Evolutionary conservation across 2,888 invertebrate genomes (phyloP).

Genomic region (Drosophila nigricruria): DNA sequence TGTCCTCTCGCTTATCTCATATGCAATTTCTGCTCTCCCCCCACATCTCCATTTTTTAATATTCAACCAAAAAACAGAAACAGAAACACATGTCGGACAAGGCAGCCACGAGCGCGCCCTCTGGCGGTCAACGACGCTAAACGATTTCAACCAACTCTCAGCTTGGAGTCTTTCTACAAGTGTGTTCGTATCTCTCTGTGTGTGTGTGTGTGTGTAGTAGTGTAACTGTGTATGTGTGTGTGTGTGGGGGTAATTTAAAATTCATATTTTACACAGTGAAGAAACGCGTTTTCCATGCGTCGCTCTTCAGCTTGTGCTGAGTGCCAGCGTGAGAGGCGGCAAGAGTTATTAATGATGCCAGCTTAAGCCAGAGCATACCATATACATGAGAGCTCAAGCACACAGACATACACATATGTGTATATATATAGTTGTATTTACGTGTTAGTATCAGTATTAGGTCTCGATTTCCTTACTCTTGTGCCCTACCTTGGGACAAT

Average conservation of each 20-base stretch:
- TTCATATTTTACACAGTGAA: conserved; percentile 68
- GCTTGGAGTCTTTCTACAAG: conserved; percentile 6
- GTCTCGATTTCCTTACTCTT: not conserved
- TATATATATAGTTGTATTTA: not conserved
- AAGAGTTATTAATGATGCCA: conserved; percentile 70
- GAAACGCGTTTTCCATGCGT: conserved; percentile 60
- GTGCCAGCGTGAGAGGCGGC: conserved; percentile 69
- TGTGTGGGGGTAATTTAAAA: conserved; percentile 65
- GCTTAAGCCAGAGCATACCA: conserved; percentile 8
- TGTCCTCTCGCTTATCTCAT: conserved; percentile 13
- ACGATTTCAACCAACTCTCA: conserved; percentile 25
- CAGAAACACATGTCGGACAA: conserved; percentile 30
- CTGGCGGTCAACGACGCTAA: conserved; percentile 59
- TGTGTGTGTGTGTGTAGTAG: not conserved
- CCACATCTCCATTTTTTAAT: conserved; percentile 7
- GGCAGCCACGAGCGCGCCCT: conserved; percentile 49
- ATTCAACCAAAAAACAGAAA: not conserved
- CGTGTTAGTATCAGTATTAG: not conserved
- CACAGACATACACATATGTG: not conserved
- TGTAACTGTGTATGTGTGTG: conserved; percentile 23
- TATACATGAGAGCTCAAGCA: not conserved
- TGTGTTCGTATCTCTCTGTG: conserved; percentile 5
- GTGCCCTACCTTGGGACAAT: no score
- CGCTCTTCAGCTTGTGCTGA: conserved; percentile 57
- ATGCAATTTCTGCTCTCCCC: conserved; percentile 21